phyloP scores from a whole-genome alignment of 2,113 vertebrate genomes.

The Scatophagus argus region DNA sequence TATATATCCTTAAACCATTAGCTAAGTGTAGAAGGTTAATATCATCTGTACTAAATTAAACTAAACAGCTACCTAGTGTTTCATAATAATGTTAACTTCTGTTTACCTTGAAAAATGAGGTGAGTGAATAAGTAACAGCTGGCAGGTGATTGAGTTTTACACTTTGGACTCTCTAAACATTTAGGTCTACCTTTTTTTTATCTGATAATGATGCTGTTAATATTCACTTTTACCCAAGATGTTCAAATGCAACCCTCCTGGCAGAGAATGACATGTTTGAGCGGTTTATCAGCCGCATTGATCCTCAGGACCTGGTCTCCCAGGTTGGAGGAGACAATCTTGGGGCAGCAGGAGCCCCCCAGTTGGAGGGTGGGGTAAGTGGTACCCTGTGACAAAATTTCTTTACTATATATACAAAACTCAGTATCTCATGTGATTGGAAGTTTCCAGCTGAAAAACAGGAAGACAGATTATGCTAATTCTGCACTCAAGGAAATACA shows the following conservation, averaged over 20 bases:
- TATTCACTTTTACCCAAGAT: constrained; percentile 25
- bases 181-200: background rate
- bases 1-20: background rate
- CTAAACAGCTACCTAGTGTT: background rate
- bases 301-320: constrained; percentile 31
- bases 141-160: background rate
- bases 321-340: background rate
- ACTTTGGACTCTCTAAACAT: background rate
- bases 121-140: background rate
- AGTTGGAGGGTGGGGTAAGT: constrained; percentile 48
- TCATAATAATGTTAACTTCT: background rate
- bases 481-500: background rate
- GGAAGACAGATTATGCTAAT: background rate
- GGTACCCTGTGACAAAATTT: background rate
- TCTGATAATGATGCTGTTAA: background rate
- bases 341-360: background rate
- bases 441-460: background rate
- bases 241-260: constrained; percentile 48
- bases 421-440: background rate
- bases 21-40: background rate
- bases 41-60: background rate
- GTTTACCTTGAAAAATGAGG: background rate
- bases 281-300: constrained; percentile 51
- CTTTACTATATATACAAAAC: background rate
- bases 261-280: constrained; percentile 69